Conservation (phyloP, 2,113 vertebrate genomes). For the Crypturellus undulatus region DNA sequence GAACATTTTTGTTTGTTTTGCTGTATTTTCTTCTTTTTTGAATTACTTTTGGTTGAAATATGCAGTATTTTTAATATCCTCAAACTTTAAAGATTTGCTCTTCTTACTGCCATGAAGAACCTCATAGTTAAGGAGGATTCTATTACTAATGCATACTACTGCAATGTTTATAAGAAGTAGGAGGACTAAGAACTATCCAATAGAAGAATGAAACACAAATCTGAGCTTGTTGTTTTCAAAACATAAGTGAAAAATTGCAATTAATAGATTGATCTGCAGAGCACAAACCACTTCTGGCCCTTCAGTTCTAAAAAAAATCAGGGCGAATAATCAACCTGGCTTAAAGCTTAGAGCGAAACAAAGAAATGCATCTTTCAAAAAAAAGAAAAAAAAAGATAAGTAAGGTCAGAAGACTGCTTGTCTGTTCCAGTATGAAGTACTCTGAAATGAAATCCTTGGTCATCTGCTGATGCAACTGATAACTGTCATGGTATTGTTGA, state of each 20-base stretch:
- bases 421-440: neutral
- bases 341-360: neutral
- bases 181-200: neutral
- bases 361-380: neutral
- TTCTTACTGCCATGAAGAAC: neutral
- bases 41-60: neutral
- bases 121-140: neutral
- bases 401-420: neutral
- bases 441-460: neutral
- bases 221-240: neutral
- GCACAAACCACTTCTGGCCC: neutral
- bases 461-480: neutral
- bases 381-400: neutral
- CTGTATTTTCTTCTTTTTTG: neutral
- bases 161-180: no score
- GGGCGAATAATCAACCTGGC: neutral
- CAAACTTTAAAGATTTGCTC: neutral
- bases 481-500: neutral
- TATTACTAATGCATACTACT: neutral
- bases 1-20: neutral
- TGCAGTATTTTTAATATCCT: neutral
- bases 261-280: neutral
- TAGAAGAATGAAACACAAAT: neutral
- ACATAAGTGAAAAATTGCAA: fast-evolving
- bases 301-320: neutral